Evolutionary conservation across 2,797 vertebrate species (phyloP).

Genomic region (Siniperca obscura): DNA sequence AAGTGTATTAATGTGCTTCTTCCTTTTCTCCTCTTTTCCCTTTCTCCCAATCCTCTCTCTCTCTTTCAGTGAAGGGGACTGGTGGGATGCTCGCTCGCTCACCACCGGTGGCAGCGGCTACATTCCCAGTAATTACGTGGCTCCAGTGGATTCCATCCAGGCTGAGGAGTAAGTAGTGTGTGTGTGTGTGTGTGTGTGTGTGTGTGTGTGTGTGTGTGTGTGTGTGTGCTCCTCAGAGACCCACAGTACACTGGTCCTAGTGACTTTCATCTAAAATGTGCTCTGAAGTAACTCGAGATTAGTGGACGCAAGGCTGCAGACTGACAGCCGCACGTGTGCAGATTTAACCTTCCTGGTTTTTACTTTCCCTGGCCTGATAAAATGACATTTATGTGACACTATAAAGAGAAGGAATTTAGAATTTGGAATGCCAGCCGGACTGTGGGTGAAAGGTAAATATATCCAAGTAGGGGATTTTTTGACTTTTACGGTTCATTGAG

Average conservation of each 20-base stretch:
- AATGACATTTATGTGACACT: slow-evolving; percentile 39
- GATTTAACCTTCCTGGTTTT: neutral
- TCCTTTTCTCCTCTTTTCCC: neutral
- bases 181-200: slow-evolving; percentile 4
- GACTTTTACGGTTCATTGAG: neutral
- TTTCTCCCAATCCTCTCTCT: neutral
- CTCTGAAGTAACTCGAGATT: slow-evolving; percentile 13
- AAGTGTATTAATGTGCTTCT: slow-evolving; percentile 23
- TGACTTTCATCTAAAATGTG: slow-evolving; percentile 18
- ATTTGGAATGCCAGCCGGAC: slow-evolving; percentile 25
- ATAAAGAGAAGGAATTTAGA: slow-evolving; percentile 29
- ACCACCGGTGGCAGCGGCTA: slow-evolving; percentile 95
- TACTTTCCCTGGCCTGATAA: slow-evolving; percentile 25
- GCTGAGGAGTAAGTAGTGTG: slow-evolving; percentile 94
- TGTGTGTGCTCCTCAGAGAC: neutral
- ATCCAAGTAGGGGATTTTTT: neutral
- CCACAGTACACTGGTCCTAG: neutral
- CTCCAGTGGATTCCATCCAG: slow-evolving; percentile 98
- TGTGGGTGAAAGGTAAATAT: neutral
- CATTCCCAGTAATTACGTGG: slow-evolving; percentile 99
- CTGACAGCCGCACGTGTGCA: neutral
- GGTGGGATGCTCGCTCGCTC: slow-evolving; percentile 98
- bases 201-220: neutral
- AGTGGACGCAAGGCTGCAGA: slow-evolving; percentile 13
- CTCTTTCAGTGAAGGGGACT: slow-evolving; percentile 93